Evolutionary conservation across 1,140 invertebrate species (phyloP).

Genomic region (Tenebrio molitor): DNA sequence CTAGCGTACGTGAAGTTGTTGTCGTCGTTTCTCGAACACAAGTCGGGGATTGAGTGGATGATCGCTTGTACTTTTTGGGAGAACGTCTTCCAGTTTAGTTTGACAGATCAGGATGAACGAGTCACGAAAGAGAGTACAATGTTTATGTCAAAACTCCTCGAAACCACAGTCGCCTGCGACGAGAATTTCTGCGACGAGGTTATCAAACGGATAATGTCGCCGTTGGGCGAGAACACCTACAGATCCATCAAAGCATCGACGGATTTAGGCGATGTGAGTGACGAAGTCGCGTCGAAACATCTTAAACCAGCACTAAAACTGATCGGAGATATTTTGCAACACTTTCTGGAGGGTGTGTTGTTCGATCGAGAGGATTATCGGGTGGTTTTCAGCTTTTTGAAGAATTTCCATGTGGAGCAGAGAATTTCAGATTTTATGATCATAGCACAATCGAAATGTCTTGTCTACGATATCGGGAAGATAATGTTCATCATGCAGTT

Average conservation of each 20-base stretch:
- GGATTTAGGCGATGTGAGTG: conserved; percentile 65
- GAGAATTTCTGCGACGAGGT: conserved; percentile 47
- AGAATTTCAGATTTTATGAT: conserved; percentile 47
- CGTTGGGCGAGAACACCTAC: conserved; percentile 42
- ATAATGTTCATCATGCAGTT: conserved; percentile 49
- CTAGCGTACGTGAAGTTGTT: conserved; percentile 73
- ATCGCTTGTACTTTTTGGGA: conserved; percentile 70
- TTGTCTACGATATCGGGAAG: conserved; percentile 51
- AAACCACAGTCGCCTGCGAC: conserved; percentile 43
- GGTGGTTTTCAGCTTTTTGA: conserved; percentile 38
- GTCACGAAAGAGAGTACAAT: conserved; percentile 72
- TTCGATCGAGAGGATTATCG: conserved; percentile 48
- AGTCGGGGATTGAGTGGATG: conserved; percentile 71
- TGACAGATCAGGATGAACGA: conserved; percentile 74
- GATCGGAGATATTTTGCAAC: conserved; percentile 64
- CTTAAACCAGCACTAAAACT: conserved; percentile 70
- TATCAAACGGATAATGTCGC: conserved; percentile 42
- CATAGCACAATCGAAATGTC: conserved; percentile 50
- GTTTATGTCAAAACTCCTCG: conserved; percentile 70
- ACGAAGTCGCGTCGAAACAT: conserved; percentile 69
- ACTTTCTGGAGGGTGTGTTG: conserved; percentile 57
- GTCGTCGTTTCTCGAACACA: conserved; percentile 69
- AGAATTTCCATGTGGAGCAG: conserved; percentile 47
- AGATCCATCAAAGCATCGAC: neutral
- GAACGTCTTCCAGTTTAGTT: conserved; percentile 70